Evolutionary conservation across 2,113 vertebrate species (phyloP).

Genomic region (Oenanthe melanoleuca): DNA sequence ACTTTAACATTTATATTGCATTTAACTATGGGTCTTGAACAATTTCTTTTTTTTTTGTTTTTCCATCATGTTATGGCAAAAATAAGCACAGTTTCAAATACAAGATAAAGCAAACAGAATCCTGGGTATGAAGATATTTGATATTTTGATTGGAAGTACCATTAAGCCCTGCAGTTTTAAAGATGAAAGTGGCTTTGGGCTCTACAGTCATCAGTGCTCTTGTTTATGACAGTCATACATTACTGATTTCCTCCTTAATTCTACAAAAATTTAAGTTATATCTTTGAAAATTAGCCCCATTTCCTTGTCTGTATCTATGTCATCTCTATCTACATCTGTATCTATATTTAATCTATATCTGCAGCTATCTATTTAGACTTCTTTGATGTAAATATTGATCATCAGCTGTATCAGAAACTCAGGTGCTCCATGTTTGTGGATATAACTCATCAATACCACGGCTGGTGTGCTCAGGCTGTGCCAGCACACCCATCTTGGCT

Average conservation of each 20-base stretch:
- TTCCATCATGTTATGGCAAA: not conserved
- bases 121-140: not conserved
- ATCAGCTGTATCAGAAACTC: not conserved
- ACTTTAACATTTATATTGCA: not conserved
- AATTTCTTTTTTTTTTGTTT: not conserved
- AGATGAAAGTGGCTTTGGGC: not conserved
- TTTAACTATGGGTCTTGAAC: not conserved
- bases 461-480: not conserved
- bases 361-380: not conserved
- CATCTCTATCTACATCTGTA: not conserved
- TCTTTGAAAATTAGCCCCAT: not conserved
- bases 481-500: not conserved
- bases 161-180: not conserved
- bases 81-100: not conserved
- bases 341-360: not conserved
- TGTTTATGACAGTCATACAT: not conserved
- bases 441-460: rapidly evolving
- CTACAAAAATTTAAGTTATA: not conserved
- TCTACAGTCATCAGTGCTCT: not conserved
- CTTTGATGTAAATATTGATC: not conserved
- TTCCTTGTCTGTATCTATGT: not conserved
- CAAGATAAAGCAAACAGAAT: not conserved
- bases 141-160: not conserved
- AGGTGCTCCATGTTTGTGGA: not conserved
- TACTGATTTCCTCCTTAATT: not conserved